Base-by-base conservation (phyloP, 2,113 vertebrate genomes). In the Cranoglanis bouderius region DNA sequence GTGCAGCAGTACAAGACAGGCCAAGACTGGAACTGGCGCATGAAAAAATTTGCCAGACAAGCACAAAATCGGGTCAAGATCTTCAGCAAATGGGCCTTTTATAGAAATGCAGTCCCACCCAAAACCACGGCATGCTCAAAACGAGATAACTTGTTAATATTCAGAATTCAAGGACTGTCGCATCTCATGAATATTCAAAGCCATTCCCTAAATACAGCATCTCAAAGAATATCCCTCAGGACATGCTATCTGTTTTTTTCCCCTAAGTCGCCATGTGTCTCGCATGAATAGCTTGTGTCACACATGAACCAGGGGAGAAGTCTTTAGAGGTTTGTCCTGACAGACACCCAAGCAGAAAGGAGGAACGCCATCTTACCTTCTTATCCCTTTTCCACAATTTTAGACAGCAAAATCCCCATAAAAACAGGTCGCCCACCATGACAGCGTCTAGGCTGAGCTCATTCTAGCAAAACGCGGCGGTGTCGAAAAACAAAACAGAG, bases 401-500 rank as follows among this genome's bases (percentile, higher is more conserved):
- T 51, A 96, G 95, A 94, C 96, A 96, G 94, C 96, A 96, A 89
- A 95, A 95, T 90, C 95, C 94, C 96, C 95, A 96, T 92, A 93
- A 92, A 91, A 96, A 95, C 86, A 96, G 61, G 78, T 96, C 95
- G 85, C 95, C 94, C 91, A 96, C 91, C 96, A 96, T 96, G 94
- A 91, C 94, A 92, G 87, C 92, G 40, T 77, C 84, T 92, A 91
- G 88, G 43, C 78, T 3, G 49, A 94, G 92, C 91, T 92, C 95
- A 95, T 95, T 93, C 92, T 92, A 93, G 81, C 81, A 88, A 90
- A 90, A 83, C 84, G 82, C 85, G 40, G 86, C 38, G 4, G 21
- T 51, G 91, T 92, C 91, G 93, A 94, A 92, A 92, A 94, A 93
- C 92, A 95, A 91, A 85, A 92, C 92, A 87, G 80, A 57, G 70